Evolutionary conservation across 2,797 vertebrate genomes (phyloP).

Genomic region (Argyrosomus regius): DNA sequence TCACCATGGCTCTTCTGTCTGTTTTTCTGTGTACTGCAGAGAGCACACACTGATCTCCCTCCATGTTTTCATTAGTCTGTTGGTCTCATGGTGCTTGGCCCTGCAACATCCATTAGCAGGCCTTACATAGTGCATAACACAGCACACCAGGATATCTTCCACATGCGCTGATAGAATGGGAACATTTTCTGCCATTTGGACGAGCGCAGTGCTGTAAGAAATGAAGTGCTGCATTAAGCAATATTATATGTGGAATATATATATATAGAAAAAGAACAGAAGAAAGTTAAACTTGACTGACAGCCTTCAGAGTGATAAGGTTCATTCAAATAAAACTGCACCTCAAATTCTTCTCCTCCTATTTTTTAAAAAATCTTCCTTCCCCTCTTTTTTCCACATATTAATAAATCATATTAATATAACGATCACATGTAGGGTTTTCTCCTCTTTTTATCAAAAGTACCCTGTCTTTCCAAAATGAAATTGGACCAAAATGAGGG

Average conservation of each 20-base stretch:
- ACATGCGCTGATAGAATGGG: constrained; percentile 44
- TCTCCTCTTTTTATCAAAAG: neutral
- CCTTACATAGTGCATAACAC: constrained; percentile 58
- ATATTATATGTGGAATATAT: neutral
- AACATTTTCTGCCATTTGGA: constrained; percentile 55
- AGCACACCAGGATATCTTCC: constrained; percentile 50
- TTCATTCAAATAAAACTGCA: constrained; percentile 56
- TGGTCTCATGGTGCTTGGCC: constrained; percentile 60
- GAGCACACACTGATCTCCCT: constrained; percentile 58
- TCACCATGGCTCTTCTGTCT: constrained; percentile 32
- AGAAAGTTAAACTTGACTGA: too few relatives aligned
- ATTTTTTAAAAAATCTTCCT: neutral
- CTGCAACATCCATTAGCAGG: constrained; percentile 75
- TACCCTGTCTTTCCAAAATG: neutral
- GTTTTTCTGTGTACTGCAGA: constrained; percentile 61
- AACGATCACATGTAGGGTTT: neutral
- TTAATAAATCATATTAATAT: constrained; percentile 5
- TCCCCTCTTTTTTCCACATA: neutral
- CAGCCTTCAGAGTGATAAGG: constrained; percentile 41
- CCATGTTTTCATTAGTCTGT: constrained; percentile 70
- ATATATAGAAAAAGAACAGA: neutral
- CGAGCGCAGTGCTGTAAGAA: constrained; percentile 12
- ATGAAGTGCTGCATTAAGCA: constrained; percentile 22
- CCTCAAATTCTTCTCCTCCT: neutral
- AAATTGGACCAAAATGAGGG: constrained; percentile 11